A percentile compares a stretch with the other conserved stretches of the same genome.
phyloP scores from a whole-genome alignment of 2,113 vertebrate genomes.

The Periophthalmus modestus region DNA sequence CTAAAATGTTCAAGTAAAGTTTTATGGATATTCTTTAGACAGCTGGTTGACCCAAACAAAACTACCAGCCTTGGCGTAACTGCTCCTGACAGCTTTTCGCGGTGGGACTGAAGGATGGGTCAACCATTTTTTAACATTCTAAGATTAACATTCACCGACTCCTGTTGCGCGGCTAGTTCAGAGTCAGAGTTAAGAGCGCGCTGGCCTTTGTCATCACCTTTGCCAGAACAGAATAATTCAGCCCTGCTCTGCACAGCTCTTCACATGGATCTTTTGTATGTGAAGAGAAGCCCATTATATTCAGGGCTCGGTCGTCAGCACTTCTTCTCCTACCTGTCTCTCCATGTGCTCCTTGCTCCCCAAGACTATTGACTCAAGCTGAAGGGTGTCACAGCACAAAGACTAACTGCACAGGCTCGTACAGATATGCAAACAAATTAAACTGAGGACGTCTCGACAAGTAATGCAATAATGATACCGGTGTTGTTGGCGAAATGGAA shows the following conservation, averaged over 20 bases:
- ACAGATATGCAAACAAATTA: not conserved
- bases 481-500: too few species aligned
- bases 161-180: not conserved
- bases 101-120: not conserved
- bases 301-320: not conserved
- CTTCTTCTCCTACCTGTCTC: not conserved
- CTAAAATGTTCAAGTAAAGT: too few species aligned
- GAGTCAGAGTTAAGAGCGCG: not conserved
- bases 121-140: not conserved
- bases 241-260: not conserved
- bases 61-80: too few species aligned
- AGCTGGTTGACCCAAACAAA: too few species aligned
- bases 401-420: not conserved
- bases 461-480: not conserved
- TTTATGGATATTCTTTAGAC: too few species aligned
- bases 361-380: conserved; percentile 27
- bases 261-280: not conserved
- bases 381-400: conserved; percentile 14
- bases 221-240: not conserved
- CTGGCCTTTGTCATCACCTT: not conserved
- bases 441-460: not conserved
- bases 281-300: conserved; percentile 6
- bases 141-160: not conserved
- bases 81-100: too few species aligned
- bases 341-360: not conserved